Base-by-base conservation (phyloP, 30 jellyfish, hydroid and myxozoan genomes). In the Catostylus mosaicus region DNA sequence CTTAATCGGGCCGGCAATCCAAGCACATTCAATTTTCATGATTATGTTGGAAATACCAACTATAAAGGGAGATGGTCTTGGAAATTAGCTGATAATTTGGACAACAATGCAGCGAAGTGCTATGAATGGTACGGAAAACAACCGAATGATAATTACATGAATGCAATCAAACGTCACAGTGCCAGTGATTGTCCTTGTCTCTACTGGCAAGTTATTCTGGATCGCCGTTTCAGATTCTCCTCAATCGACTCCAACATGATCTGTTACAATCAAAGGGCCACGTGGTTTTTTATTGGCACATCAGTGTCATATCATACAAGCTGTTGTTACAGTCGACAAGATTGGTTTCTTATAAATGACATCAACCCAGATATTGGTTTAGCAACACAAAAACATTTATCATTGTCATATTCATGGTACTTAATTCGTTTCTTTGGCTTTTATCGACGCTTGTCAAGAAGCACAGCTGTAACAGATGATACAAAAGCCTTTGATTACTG, bases 11-110 rank as follows among this genome's bases (percentile, higher is more conserved):
- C 51, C 2, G 73, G 81, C 45, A n/a, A 23, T 80, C 73, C 79
- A 9, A 27, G 34, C 11, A 67, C 96, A 59, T 87, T 16, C 68
- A 20, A 67, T 23, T 87, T 66, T 45, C 88, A 87, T 38, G 73
- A 40, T 8, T 36, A 50, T 24, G 59, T 26, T 30, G 91, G 91
- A 7, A 77, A 77, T 22, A 71, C 96, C 9, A 75, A 83, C 0
- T 23, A 14, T 18, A 24, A 20, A 34, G 96, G 96, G 29, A 37
- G 81, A 61, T 87, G 92, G 92, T 4, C 40, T 22, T 87, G 82
- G 84, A 69, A 77, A 54, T 52, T 87, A 12, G 87, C 92, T 2
- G 78, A 27, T 14, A 67, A 38, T 1, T 1, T 48, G 3, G 77
- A 7, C 36, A 78, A 67, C 29, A 37, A 69, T 11, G 88, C 67